Evolutionary conservation across 2,888 invertebrate genomes (phyloP), one percentile per base, ranked within the genome.

Genomic region (Noctua janthe): DNA sequence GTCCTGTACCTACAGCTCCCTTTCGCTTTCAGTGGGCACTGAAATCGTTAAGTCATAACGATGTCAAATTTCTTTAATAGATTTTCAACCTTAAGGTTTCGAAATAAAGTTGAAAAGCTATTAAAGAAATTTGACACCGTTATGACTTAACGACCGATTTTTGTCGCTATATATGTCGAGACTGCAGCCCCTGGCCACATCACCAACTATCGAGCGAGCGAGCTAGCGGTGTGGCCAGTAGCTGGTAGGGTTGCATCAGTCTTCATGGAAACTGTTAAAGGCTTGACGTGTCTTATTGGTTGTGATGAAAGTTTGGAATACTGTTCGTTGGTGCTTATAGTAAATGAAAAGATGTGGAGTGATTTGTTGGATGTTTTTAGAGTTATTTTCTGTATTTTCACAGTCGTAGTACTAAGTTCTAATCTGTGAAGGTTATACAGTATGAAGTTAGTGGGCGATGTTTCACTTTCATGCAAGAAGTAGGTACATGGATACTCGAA

Each of bases 161-260:
- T n/a, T n/a, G n/a, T n/a, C n/a, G n/a, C n/a, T n/a, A n/a, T n/a
- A n/a, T n/a, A n/a, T n/a, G n/a, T n/a, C n/a, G n/a, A n/a, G n/a
- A n/a, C n/a, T n/a, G n/a, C n/a, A n/a, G n/a, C n/a, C n/a, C n/a
- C n/a, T n/a, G n/a, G n/a, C 2, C 47, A 47, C 47, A 47, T 11
- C 47, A 47, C 13, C 47, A 47, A 13, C 47, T 47, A 47, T 11
- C 47, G 47, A 47, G 47, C 47, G 47, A 47, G 11, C 11, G 47
- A 47, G 47, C 11, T 13, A 13, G 47, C 47, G 47, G 47, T 47
- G 47, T 47, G 47, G 47, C 47, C 13, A 0, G 47, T 47, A 2
- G 47, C 47, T 47, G 47, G 11, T 47, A 11, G 47, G 47, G 11
- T 10, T 47, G 17, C 17, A 29, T 62, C 62, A 83, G 77, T 81